These are phyloP conservation scores for Pseudoips prasinana DNA, from an alignment of 2,888 invertebrate genomes.

Conservation along the genomic window DNA sequence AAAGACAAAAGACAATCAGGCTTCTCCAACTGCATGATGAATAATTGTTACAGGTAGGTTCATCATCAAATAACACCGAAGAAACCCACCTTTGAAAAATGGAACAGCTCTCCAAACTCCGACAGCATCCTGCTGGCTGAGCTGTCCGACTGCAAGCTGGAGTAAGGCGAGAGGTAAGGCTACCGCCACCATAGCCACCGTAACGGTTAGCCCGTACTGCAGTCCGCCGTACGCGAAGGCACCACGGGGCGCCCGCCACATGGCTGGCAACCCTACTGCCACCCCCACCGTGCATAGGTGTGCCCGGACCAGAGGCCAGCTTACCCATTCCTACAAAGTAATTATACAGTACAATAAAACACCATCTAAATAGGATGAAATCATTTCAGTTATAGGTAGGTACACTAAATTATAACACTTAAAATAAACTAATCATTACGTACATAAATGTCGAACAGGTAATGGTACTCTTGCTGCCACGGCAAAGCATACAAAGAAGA, in stretches of 20 bases:
- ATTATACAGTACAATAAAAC: conserved; percentile 3
- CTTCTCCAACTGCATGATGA: too few species aligned
- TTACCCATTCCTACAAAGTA: conserved; percentile 45
- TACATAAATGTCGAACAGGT: too few species aligned
- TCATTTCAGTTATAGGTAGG: too few species aligned
- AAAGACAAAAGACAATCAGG: conserved; percentile 27
- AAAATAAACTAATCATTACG: too few species aligned
- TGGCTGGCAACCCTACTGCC: conserved; percentile 79
- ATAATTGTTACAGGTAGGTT: too few species aligned
- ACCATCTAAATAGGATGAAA: too few species aligned
- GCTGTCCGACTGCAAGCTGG: conserved; percentile 84
- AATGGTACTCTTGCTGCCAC: too few species aligned
- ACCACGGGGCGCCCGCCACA: conserved; percentile 82
- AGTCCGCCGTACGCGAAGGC: conserved; percentile 72
- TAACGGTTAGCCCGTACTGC: conserved; percentile 76
- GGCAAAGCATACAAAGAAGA: too few species aligned
- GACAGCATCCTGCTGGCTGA: conserved; percentile 84
- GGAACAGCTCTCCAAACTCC: conserved; percentile 86
- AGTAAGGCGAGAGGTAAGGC: conserved; percentile 83
- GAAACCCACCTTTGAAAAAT: conserved; percentile 83
- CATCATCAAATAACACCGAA: too few species aligned
- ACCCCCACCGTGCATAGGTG: conserved; percentile 79
- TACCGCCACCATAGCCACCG: conserved; percentile 68
- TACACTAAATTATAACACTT: too few species aligned
- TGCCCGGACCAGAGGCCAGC: conserved; percentile 50